A percentile compares a stretch with the other conserved stretches of the same genome.
Evolutionary conservation across 2,113 vertebrate genomes (phyloP).

Genomic region (Baryphthengus martii): DNA sequence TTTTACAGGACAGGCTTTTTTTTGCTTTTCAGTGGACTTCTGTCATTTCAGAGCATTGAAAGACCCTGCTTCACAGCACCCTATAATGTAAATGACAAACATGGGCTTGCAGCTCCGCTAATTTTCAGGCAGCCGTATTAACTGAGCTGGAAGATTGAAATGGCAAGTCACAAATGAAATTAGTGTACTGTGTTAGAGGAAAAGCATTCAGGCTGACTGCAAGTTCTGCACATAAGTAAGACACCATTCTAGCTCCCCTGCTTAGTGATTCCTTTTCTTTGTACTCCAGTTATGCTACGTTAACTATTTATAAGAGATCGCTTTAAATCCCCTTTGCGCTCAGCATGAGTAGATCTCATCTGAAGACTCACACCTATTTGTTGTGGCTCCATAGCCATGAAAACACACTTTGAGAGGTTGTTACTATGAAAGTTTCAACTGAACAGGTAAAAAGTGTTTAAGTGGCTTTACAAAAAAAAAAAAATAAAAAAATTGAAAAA

Average conservation of each 20-base stretch:
- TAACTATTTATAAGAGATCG: constrained; percentile 19
- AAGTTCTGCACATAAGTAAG: background rate
- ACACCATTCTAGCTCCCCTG: background rate
- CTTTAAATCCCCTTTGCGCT: constrained; percentile 23
- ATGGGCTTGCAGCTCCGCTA: background rate
- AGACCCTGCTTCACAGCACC: background rate
- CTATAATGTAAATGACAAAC: background rate
- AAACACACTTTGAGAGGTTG: background rate
- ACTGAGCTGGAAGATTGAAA: background rate
- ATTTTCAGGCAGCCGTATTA: background rate
- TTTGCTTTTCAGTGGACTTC: background rate
- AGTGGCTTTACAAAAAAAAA: background rate
- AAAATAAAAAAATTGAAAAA: too few relatives aligned
- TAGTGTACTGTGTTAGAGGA: background rate
- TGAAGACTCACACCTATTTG: background rate
- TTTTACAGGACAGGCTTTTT: background rate
- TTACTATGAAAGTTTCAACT: background rate
- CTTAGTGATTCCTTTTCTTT: background rate
- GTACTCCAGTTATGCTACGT: background rate
- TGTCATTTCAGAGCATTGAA: background rate
- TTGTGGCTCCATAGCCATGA: background rate
- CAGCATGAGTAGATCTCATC: background rate
- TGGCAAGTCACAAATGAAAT: constrained; percentile 30
- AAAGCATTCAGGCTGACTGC: background rate
- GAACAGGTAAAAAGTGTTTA: background rate